Conservation (phyloP, 2,113 vertebrate species). For the Marcusenius ussheri region DNA sequence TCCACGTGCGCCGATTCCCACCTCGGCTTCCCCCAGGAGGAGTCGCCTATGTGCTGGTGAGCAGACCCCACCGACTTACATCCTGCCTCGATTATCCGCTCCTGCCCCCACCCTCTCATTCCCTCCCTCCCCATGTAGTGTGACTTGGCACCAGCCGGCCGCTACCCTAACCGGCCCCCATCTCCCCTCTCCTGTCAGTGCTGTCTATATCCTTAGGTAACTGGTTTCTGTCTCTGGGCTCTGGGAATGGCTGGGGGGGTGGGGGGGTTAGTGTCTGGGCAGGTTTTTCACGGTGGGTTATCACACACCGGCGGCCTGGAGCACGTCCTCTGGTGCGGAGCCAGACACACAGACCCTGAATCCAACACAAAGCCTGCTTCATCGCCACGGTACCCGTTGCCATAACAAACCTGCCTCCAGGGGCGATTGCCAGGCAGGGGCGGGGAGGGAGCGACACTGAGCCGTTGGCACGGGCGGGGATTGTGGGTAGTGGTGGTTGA, state of each 20-base stretch:
- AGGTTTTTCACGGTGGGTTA: slow-evolving; percentile 4
- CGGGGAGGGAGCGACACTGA: not conserved
- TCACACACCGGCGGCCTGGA: slow-evolving; percentile 7
- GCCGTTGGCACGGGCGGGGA: not conserved
- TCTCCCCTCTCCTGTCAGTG: slow-evolving; percentile 36
- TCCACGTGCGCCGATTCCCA: not conserved
- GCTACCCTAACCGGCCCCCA: slow-evolving; percentile 31
- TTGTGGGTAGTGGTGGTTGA: slow-evolving; percentile 8
- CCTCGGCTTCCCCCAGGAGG: not conserved
- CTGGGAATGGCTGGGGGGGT: not conserved
- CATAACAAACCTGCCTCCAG: slow-evolving; percentile 14
- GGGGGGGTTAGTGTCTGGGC: not conserved
- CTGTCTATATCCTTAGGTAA: slow-evolving; percentile 46
- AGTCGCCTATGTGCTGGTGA: not conserved
- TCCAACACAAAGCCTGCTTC: not conserved
- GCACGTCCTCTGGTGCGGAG: not conserved
- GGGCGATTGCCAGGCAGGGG: not conserved
- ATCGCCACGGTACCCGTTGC: slow-evolving; percentile 16
- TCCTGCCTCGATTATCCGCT: not conserved
- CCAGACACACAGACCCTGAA: slow-evolving; percentile 7
- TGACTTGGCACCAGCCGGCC: slow-evolving; percentile 44
- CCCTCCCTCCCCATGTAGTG: slow-evolving; percentile 24
- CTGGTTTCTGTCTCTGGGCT: slow-evolving; percentile 1
- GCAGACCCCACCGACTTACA: not conserved
- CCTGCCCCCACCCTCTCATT: not conserved